Evolutionary conservation across 2,113 vertebrate species (phyloP).

Genomic region (Noturus placidus): DNA sequence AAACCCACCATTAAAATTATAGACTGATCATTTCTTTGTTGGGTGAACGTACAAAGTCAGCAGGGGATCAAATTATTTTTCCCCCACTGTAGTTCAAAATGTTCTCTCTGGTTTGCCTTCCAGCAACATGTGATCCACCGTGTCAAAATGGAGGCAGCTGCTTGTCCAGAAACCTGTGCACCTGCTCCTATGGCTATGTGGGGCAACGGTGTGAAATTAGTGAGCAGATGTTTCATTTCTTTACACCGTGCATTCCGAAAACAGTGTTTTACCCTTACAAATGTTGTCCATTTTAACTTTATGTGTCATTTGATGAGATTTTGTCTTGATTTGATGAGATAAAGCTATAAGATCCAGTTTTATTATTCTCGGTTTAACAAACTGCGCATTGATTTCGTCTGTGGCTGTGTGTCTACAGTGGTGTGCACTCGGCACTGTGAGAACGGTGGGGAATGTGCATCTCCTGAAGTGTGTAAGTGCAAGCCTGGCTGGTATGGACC

Average conservation of each 20-base stretch:
- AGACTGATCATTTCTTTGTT: too few species aligned
- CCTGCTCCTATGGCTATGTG: slow-evolving; percentile 87
- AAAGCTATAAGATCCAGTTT: neutral
- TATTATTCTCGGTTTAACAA: neutral
- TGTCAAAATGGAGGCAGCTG: slow-evolving; percentile 85
- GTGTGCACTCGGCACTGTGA: slow-evolving; percentile 92
- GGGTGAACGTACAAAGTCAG: too few species aligned
- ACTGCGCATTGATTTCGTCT: neutral
- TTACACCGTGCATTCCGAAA: neutral
- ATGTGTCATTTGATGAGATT: neutral
- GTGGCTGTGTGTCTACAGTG: slow-evolving; percentile 71
- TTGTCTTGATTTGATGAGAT: neutral
- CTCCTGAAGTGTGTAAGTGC: slow-evolving; percentile 83
- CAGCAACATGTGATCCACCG: slow-evolving; percentile 79
- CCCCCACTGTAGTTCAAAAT: neutral
- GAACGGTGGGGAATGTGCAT: slow-evolving; percentile 83
- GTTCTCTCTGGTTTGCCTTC: slow-evolving; percentile 33
- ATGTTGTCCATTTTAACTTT: neutral
- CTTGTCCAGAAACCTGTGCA: slow-evolving; percentile 82
- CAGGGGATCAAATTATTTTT: too few species aligned
- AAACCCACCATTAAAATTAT: too few species aligned
- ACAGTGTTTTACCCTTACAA: neutral
- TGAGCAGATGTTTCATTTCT: slow-evolving; percentile 65
- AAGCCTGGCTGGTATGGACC: slow-evolving; percentile 83
- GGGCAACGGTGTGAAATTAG: slow-evolving; percentile 88